A percentile compares a stretch with the other conserved stretches of the same genome.
phyloP scores from a whole-genome alignment of 2,113 vertebrate genomes.

The Malaclemys terrapin region DNA sequence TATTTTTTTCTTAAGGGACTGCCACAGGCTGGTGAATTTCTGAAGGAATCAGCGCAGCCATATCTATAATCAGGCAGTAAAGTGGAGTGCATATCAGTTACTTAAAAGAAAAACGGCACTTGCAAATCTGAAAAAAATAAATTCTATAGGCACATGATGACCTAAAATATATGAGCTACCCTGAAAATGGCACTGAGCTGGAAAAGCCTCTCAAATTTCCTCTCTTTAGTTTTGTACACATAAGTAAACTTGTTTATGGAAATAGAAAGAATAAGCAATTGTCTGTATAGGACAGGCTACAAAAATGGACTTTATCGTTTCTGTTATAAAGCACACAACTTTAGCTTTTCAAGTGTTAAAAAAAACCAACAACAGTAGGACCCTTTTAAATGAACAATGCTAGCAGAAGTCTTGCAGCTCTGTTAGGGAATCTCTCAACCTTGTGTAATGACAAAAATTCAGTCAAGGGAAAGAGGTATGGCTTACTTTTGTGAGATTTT shows the following conservation, averaged over 20 bases:
- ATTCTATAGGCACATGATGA: fast-evolving
- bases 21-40: not conserved
- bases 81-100: not conserved
- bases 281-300: not conserved
- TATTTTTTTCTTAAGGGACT: not conserved
- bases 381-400: not conserved
- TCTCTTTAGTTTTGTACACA: not conserved
- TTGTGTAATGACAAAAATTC: not conserved
- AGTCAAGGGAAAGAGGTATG: not conserved
- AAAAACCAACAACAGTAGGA: not conserved
- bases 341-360: not conserved
- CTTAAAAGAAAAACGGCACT: not conserved
- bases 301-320: not conserved
- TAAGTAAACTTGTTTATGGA: not conserved
- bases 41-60: not conserved
- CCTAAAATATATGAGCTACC: not conserved
- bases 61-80: not conserved
- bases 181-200: not conserved
- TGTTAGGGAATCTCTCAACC: not conserved
- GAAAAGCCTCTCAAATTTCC: not conserved
- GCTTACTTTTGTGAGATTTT: not conserved
- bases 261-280: not conserved
- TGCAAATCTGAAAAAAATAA: not conserved
- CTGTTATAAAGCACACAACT: not conserved
- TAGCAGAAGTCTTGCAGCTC: not conserved